Evolutionary conservation across 2,797 vertebrate species (phyloP).

Genomic region (Macropus fuliginosus): DNA sequence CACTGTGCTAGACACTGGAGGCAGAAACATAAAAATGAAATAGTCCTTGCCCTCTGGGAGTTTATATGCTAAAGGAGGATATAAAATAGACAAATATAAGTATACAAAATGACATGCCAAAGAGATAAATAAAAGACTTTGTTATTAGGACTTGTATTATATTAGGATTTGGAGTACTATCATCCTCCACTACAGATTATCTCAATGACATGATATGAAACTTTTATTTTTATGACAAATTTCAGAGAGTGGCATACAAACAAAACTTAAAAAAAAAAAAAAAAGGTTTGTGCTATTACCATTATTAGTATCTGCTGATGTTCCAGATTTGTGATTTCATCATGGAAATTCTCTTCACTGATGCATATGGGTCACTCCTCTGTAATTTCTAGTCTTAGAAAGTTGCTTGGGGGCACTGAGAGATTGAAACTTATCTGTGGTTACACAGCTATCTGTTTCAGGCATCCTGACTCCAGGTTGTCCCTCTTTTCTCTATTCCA

Average conservation of each 20-base stretch:
- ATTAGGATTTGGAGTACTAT: not conserved
- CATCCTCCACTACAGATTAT: not conserved
- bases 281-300: not conserved
- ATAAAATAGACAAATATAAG: not conserved
- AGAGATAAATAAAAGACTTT: not conserved
- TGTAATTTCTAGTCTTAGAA: not conserved
- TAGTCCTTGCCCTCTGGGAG: not conserved
- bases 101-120: slow-evolving; percentile 30
- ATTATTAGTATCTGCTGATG: not conserved
- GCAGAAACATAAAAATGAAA: not conserved
- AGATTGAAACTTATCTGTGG: not conserved
- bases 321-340: not conserved
- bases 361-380: not conserved
- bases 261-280: not conserved
- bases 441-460: not conserved
- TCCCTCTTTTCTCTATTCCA: not conserved
- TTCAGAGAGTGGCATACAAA: not conserved
- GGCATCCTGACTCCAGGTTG: not conserved
- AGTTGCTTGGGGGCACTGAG: not conserved
- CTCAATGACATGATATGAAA: not conserved
- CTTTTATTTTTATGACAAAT: not conserved
- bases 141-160: not conserved
- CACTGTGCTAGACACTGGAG: not conserved
- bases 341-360: not conserved
- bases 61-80: not conserved